Base-by-base conservation (phyloP, 2,888 invertebrate species). In the Tineola bisselliella region DNA sequence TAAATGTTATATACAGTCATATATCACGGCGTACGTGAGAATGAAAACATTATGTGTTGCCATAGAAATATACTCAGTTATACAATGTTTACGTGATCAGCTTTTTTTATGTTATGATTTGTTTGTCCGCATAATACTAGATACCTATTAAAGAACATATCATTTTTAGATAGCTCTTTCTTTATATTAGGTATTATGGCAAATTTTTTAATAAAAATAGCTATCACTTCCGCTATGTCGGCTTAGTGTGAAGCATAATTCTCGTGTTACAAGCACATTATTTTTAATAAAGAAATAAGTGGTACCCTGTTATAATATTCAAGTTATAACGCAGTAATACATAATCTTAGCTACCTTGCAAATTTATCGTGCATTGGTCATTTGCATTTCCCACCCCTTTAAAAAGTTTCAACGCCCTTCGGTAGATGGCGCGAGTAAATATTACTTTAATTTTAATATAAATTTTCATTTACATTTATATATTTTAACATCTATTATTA, bases 1-100 rank as follows among this genome's bases (percentile, higher is more conserved):
- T 75, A 75, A 76, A 78, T 75, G 74, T 72, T 74, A 73, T 75
- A 74, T 69, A 75, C 67, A 70, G 79, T 71, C 74, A 75, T 84
- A 84, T 84, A 84, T 86, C 84, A 83, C 71, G 63, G 70, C 68
- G 73, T 71, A 84, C 86, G 84, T 84, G 84, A 74, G 76, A 78
- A 81, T 77, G 77, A 76, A 74, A 74, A 77, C 78, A 81, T 83
- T 82, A 84, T 81, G 75, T 75, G 71, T 69, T 67, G 11, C 15
- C 15, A 19, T 17, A 17, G 30, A 44, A 60, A 48, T 11, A 60
- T 13, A 44, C 60, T 18, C 17, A 11, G 52, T 30, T 43, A 18
- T 60, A 44, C 30, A 10, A 59, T 59, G 25, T 43, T 43, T 59
- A 59, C 33, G 43, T 43, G 59, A 38, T 8, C 59, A 57, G 6